These are phyloP conservation scores for Erannis defoliaria DNA, from an alignment of 2,888 invertebrate species.

Conservation along the genomic window DNA sequence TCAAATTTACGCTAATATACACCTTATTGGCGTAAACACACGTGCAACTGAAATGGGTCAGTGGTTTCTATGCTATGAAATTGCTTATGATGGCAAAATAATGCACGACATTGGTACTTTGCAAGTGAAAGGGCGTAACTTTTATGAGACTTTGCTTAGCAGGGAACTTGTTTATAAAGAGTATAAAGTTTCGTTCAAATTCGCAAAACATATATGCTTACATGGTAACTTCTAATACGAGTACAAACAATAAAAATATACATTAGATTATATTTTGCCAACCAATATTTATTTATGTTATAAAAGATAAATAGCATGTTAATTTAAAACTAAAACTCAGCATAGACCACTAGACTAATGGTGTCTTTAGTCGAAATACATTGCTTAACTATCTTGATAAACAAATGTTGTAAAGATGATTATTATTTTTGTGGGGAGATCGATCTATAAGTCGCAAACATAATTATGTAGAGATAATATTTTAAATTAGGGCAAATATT, in stretches of 20 bases:
- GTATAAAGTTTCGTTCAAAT: constrained; percentile 1
- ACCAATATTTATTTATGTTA: too few species aligned
- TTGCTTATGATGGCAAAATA: constrained; percentile 17
- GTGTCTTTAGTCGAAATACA: too few species aligned
- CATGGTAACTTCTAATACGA: neutral
- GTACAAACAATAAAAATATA: neutral
- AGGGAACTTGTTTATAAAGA: constrained; percentile 5
- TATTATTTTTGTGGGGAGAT: too few species aligned
- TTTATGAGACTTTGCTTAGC: constrained; percentile 10
- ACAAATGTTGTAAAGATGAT: too few species aligned
- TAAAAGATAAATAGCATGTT: too few species aligned
- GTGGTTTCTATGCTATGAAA: constrained; percentile 15
- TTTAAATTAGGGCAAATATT: too few species aligned
- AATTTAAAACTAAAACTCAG: too few species aligned
- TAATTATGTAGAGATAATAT: too few species aligned
- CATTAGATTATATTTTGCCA: too few species aligned
- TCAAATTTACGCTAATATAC: constrained; percentile 29
- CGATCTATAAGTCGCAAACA: too few species aligned
- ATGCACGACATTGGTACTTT: constrained; percentile 12
- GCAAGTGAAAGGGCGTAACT: constrained; percentile 13
- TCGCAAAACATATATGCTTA: neutral
- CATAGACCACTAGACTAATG: too few species aligned
- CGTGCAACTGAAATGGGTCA: constrained; percentile 17
- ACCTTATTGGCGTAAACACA: constrained; percentile 17
- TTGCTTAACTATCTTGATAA: too few species aligned